Base-by-base conservation (phyloP, 64 coral and sea anemone species). In the Pocillopora verrucosa region DNA sequence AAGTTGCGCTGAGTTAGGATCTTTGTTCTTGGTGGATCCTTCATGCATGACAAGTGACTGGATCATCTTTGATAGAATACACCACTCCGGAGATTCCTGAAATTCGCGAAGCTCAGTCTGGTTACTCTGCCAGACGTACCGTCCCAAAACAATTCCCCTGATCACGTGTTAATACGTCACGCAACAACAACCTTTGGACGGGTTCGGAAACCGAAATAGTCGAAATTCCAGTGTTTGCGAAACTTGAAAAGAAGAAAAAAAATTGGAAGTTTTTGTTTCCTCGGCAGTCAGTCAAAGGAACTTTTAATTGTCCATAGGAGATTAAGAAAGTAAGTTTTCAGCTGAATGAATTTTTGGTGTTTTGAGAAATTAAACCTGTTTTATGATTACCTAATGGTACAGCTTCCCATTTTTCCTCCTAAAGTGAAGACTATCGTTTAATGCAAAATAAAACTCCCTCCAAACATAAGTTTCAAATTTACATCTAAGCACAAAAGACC, bases 141-240 rank as follows among this genome's bases (percentile, higher is more conserved):
- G 25, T 72, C 82, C 30, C 69, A 85, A 70, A 20, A 70, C 36
- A 85, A 34, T 9, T 13, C n/a, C 30, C 3, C 6, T 22, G 61
- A 85, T 85, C 82, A 85, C 82, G 82, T 85, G 82, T 56, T 36
- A 13, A 60, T 9, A 36, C 79, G 25, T 81, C 59, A 81, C 79
- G 79, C 79, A 81, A 81, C 62, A 51, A 30, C 67, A 24, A 70
- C 67, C 67, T 70, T 70, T 75, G 73, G 36, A 75, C 19, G 24
- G n/a, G 30, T 12, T 59, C 59, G 22, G 24, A 61, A 26, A 64
- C 36, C 64, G 19, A 16, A 20, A 20, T 67, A 9, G 64, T 67
- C 3, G 64, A 67, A 67, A 20, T 22, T 16, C 64, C 10, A 10
- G 22, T 67, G 64, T 9, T 22, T 19, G 16, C 22, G 16, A 67